Conservation (phyloP, 2,797 vertebrate genomes). For the Girardinus metallicus region DNA sequence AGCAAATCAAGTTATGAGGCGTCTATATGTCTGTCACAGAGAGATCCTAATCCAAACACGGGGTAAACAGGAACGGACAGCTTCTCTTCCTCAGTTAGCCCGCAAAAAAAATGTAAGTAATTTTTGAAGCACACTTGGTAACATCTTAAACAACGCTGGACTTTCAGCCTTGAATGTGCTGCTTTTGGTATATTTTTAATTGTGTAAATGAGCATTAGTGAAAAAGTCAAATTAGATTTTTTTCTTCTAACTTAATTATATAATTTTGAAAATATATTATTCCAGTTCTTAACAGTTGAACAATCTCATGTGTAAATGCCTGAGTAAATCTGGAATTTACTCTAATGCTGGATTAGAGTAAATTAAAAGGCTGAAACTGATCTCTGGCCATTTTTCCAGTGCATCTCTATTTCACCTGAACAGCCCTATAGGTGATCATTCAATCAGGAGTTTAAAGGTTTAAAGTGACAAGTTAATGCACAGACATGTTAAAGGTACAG, state of each 20-base stretch:
- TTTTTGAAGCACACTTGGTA: not conserved
- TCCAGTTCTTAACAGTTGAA: not conserved
- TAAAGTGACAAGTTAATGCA: not conserved
- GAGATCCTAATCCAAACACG: not conserved
- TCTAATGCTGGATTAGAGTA: not conserved
- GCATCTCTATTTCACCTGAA: conserved; percentile 1
- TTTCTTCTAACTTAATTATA: not conserved
- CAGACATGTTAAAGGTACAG: conserved; percentile 3
- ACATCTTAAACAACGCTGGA: not conserved
- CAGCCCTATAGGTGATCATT: not conserved
- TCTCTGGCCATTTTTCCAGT: not conserved
- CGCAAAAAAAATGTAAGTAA: not conserved
- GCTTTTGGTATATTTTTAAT: not conserved
- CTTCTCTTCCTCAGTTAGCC: not conserved
- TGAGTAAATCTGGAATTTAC: no score
- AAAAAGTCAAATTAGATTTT: not conserved
- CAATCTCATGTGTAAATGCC: not conserved
- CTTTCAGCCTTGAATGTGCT: not conserved
- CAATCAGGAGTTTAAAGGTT: not conserved
- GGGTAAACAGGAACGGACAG: not conserved
- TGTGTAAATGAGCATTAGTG: not conserved
- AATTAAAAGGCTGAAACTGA: not conserved
- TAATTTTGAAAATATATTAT: not conserved
- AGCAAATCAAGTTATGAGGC: not conserved
- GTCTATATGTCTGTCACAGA: not conserved